A percentile compares a stretch with the other conserved stretches of the same genome.
Conservation (phyloP, 1,140 invertebrate genomes). For the Diorhabda sublineata region DNA sequence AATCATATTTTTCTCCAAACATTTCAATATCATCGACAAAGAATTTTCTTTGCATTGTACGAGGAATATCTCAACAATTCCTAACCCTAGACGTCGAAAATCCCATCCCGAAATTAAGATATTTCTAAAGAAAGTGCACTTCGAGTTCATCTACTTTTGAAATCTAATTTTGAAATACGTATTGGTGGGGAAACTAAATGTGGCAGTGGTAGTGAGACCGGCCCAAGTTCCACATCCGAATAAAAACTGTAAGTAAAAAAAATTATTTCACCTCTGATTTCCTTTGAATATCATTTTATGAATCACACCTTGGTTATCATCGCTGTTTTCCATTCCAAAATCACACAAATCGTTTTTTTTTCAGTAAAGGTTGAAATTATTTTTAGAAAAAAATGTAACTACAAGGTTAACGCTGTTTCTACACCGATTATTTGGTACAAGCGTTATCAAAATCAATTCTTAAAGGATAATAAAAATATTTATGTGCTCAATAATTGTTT, state of each 20-base stretch:
- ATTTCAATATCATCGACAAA: not conserved
- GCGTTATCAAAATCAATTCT: too few relatives aligned
- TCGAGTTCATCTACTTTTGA: conserved; percentile 31
- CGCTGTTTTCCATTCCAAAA: too few relatives aligned
- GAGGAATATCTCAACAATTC: not conserved
- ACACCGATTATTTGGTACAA: too few relatives aligned
- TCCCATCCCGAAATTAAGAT: conserved; percentile 5
- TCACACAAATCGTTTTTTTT: too few relatives aligned
- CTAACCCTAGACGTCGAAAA: not conserved
- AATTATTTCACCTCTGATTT: not conserved
- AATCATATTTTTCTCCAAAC: not conserved
- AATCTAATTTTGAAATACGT: conserved; percentile 37
- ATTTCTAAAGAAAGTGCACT: conserved; percentile 16
- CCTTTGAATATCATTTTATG: not conserved
- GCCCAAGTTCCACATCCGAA: conserved; percentile 38
- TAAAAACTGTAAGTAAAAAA: conserved; percentile 30
- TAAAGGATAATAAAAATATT: not conserved
- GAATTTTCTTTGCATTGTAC: not conserved
- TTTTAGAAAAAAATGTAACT: not conserved
- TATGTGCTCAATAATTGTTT: not conserved
- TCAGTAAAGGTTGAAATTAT: not conserved
- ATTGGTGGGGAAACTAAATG: conserved; percentile 36
- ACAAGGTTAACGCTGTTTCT: not conserved
- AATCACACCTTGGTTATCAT: too few relatives aligned
- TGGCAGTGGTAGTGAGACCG: conserved; percentile 41